Evolutionary conservation across 2,113 vertebrate species (phyloP).

Genomic region (Poeciliopsis turrubarensis): DNA sequence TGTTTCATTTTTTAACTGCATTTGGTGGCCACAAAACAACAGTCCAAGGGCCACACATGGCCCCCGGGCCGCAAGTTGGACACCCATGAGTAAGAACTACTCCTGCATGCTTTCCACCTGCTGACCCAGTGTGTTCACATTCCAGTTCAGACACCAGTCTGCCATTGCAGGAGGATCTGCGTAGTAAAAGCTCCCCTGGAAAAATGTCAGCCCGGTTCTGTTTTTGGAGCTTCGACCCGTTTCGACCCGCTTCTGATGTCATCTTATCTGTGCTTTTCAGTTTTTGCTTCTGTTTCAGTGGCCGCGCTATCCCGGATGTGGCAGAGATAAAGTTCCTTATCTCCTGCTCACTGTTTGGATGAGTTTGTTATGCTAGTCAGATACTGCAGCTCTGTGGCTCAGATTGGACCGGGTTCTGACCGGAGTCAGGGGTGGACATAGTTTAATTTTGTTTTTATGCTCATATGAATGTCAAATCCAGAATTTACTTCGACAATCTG

Average conservation of each 20-base stretch:
- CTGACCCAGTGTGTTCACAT: conserved; percentile 11
- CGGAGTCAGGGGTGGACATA: background rate
- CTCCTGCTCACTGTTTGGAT: conserved; percentile 43
- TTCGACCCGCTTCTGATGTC: conserved; percentile 4
- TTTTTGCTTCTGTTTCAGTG: conserved; percentile 39
- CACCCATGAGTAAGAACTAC: background rate
- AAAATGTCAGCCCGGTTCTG: background rate
- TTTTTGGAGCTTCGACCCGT: conserved; percentile 1
- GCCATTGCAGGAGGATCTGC: conserved; percentile 10
- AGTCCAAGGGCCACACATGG: no score
- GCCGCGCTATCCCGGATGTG: conserved; percentile 44
- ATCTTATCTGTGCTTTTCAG: conserved; percentile 18
- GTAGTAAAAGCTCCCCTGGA: background rate
- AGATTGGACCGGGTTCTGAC: background rate
- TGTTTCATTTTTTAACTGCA: no score
- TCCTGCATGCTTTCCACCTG: background rate
- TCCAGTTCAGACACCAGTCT: conserved; percentile 10
- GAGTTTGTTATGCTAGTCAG: conserved; percentile 39
- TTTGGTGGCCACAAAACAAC: no score
- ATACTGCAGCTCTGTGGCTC: conserved; percentile 37
- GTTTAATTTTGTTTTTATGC: background rate
- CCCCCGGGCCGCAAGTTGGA: no score
- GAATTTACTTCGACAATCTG: background rate
- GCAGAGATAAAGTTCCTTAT: conserved; percentile 53
- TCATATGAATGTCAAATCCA: background rate